phyloP scores from a whole-genome alignment of 2,797 vertebrate species.

The Muscicapa striata region DNA sequence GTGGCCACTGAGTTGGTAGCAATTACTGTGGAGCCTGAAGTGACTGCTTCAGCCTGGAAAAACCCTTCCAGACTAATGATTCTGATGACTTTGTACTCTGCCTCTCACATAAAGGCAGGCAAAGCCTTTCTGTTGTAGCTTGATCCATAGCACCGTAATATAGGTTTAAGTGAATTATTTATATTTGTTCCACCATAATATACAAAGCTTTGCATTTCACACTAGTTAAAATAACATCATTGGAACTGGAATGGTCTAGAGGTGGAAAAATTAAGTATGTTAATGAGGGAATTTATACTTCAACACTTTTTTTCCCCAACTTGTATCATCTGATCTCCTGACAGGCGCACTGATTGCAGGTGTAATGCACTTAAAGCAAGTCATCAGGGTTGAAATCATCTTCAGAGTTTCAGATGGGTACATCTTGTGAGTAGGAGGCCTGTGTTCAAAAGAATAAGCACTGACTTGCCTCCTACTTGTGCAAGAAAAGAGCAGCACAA shows the following conservation, averaged over 20 bases:
- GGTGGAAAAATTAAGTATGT: not conserved
- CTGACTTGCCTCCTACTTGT: not conserved
- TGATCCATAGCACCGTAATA: not conserved
- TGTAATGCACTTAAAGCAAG: not conserved
- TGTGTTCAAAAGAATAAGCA: not conserved
- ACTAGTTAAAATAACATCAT: not conserved
- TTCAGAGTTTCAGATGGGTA: not conserved
- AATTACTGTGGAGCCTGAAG: not conserved
- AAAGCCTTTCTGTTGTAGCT: not conserved
- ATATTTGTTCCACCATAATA: not conserved
- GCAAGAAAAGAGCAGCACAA: not conserved
- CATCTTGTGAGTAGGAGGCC: not conserved
- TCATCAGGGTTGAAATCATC: not conserved
- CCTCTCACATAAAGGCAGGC: not conserved
- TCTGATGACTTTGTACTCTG: not conserved
- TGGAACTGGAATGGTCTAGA: not conserved
- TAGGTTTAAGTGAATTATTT: accelerated
- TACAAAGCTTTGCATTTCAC: not conserved
- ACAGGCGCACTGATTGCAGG: not conserved
- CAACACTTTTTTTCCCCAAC: accelerated
- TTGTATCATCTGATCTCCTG: not conserved
- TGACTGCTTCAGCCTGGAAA: not conserved
- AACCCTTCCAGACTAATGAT: not conserved
- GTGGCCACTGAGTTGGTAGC: not conserved
- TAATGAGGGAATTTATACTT: not conserved